Evolutionary conservation across 2,888 invertebrate species (phyloP), one percentile per base, ranked within the genome.

Genomic region (Shargacucullia verbasci): DNA sequence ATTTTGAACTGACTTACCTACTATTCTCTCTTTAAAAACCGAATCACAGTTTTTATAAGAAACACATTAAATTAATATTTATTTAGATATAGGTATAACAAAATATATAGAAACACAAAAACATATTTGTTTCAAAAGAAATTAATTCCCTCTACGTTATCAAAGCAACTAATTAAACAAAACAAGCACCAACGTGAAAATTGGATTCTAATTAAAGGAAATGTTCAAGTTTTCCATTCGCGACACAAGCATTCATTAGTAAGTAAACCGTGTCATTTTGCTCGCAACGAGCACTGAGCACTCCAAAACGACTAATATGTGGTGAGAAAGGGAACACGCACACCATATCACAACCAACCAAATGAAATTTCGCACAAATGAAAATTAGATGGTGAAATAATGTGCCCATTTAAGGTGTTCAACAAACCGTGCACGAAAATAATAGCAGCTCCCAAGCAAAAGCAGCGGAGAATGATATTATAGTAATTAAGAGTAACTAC

Each of bases 401-500:
- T 84, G 81, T 83, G 67, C 74, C 81, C 79, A 86, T 86, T 89
- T 70, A 78, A 60, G 20, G 59, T 82, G 83, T 80, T 86, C 82
- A 89, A 85, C 88, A 86, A 89, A 85, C 86, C 88, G 81, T 89
- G 82, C 85, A 86, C 40, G 83, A 79, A 83, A 86, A 88, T 90
- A 86, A 88, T 89, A 85, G 63, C 44, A 61, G 57, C 55, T 71
- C 34, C 45, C 34, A 54, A 45, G 58, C 39, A 50, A 80, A 81
- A 82, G 78, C 79, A 82, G 78, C 79, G 78, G n/a, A 72, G 73
- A 85, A 85, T 83, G 77, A 84, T 85, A 87, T 86, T 85, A 85
- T 82, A 85, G 85, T 85, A 90, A 89, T 90, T 89, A 89, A 86
- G 81, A 80, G 73, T 76, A 85, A 74, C 65, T 74, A 71, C 68